A percentile compares a stretch with the other conserved stretches of the same genome.
Evolutionary conservation across 2,888 invertebrate genomes (phyloP).

Genomic region (Metallyticus violacea): DNA sequence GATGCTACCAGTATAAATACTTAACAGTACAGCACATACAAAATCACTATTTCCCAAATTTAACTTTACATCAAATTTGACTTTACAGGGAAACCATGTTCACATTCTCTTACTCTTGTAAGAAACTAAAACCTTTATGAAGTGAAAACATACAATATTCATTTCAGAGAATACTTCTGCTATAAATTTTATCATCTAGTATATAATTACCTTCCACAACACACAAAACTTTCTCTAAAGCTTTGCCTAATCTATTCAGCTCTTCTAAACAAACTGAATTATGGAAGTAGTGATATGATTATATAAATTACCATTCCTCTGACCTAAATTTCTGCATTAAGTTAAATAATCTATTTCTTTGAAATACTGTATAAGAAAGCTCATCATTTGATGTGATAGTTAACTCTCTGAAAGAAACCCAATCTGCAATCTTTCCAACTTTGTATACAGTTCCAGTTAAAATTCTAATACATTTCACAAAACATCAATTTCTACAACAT

Average conservation of each 20-base stretch:
- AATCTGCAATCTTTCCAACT: not conserved
- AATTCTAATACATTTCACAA: not conserved
- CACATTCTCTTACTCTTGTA: not conserved
- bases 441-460: not conserved
- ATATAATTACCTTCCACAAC: not conserved
- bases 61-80: not conserved
- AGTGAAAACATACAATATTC: not conserved
- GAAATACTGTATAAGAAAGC: not conserved
- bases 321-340: not conserved
- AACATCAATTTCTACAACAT: not conserved
- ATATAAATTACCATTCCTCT: not conserved
- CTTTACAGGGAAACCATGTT: too few species aligned
- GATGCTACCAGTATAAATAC: not conserved
- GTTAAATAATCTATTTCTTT: not conserved
- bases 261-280: too few species aligned
- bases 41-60: not conserved
- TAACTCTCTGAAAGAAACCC: not conserved
- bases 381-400: not conserved
- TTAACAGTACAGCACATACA: not conserved
- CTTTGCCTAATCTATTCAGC: too few species aligned
- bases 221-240: too few species aligned
- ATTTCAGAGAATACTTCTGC: not conserved
- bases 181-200: not conserved
- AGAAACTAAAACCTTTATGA: not conserved
- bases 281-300: too few species aligned